These are phyloP conservation scores for Pholis gunnellus DNA, from an alignment of 2,113 vertebrate genomes.

Conservation along the genomic window DNA sequence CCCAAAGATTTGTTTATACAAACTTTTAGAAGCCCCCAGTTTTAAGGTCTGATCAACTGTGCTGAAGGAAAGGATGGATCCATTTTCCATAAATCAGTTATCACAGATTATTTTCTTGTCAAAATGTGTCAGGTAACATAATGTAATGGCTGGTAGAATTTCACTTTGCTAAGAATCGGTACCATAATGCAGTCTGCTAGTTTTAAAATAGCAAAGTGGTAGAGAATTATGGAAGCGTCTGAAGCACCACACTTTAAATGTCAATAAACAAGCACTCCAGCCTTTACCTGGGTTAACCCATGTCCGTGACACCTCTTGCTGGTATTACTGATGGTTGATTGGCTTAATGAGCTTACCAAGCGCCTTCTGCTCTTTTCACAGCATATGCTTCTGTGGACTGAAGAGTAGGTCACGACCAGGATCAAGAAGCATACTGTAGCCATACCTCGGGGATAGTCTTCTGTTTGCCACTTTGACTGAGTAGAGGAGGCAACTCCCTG, in stretches of 20 bases:
- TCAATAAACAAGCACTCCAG: background rate
- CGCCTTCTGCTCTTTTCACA: conserved; percentile 61
- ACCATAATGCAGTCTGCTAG: background rate
- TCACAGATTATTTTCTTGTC: background rate
- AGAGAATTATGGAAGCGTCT: background rate
- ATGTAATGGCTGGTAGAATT: no score
- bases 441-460: background rate
- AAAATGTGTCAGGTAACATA: background rate
- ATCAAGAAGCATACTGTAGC: conserved; percentile 16
- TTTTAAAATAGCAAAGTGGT: background rate
- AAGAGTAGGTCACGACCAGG: conserved; percentile 21
- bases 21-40: background rate
- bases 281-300: conserved; percentile 20
- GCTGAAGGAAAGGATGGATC: no score
- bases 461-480: conserved; percentile 2
- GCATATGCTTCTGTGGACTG: conserved; percentile 29
- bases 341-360: conserved; percentile 64
- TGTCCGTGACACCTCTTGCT: conserved; percentile 32
- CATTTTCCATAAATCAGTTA: background rate
- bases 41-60: no score
- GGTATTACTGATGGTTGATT: conserved; percentile 49
- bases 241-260: background rate
- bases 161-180: background rate
- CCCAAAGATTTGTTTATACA: background rate
- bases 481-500: conserved; percentile 12